Base-by-base conservation (phyloP, 1,140 invertebrate species). In the Capitella teleta region DNA sequence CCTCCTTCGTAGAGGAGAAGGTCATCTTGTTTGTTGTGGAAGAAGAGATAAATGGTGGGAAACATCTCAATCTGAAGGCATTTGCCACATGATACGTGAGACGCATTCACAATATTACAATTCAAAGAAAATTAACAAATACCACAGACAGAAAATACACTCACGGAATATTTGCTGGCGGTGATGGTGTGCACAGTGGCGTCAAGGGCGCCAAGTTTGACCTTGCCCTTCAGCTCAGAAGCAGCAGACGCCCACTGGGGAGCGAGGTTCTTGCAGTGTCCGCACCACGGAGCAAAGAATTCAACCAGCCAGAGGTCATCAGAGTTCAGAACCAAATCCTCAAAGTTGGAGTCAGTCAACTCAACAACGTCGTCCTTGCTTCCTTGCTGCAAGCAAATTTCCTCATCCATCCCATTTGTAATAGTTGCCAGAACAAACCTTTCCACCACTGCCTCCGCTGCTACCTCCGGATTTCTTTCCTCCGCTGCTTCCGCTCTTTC, bases 251-350 rank as follows among this genome's bases (percentile, higher is more conserved):
- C 85, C 91, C 91, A 98, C 56, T 93, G 83, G 0, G 94, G 94
- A 41, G 85, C 91, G 12, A 98, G 76, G 65, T 87, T 93, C 74
- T 98, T 95, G 61, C 94, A 97, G 70, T 97, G 72, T 6, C 76
- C 74, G 55, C 77, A 76, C 72, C 75, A 76, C 0, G 94, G 94
- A 14, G 94, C 94, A 73, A 83, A 97, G 77, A 98, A 98, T 69
- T 97, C 92, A 3, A 98, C 89, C 43, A 98, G 64, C 88, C 90
- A 96, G 71, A 93, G 78, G 60, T 96, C 90, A 14, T 93, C 85
- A 4, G 86, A 89, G 44, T 90, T 78, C 46, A 96, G 64, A 10
- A 98, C 92, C 28, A 84, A 62, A 62, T 89, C 82, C 53, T 95
- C 84, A 68, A 98, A 98, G 72, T 97, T 97, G 24, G 80, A 80